These are phyloP conservation scores for Tridacna crocea DNA, from an alignment of 2,888 invertebrate genomes.

Conservation along the genomic window DNA sequence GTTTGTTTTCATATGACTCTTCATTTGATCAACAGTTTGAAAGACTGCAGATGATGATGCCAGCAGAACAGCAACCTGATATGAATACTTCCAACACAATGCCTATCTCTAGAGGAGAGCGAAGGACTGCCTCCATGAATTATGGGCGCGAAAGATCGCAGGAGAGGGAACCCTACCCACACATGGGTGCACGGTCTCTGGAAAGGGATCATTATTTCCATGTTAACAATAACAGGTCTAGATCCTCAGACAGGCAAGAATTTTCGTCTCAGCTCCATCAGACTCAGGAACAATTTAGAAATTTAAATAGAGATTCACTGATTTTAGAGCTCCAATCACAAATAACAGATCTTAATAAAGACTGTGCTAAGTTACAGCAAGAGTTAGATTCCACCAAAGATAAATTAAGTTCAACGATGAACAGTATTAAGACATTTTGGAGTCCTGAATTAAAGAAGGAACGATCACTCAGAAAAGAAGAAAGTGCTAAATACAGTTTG, in stretches of 20 bases:
- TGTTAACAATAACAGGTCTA: conserved; percentile 68
- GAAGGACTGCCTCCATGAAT: conserved; percentile 55
- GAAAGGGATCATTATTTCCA: conserved; percentile 78
- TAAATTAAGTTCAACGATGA: conserved; percentile 99
- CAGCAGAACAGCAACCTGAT: conserved; percentile 59
- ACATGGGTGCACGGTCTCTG: conserved; percentile 82
- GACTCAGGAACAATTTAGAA: conserved; percentile 68
- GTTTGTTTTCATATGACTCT: conserved; percentile 77
- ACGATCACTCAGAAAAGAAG: conserved; percentile 97
- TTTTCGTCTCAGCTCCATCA: conserved; percentile 68
- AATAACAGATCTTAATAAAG: conserved; percentile 96
- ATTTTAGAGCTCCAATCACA: conserved; percentile 87
- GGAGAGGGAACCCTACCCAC: conserved; percentile 86
- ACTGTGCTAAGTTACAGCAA: conserved; percentile 89
- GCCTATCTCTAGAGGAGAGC: conserved; percentile 56
- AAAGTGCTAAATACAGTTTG: conserved; percentile 97
- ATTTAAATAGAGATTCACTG: conserved; percentile 75
- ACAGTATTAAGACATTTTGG: conserved; percentile 99
- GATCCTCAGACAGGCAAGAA: conserved; percentile 78
- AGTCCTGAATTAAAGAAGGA: conserved; percentile 99
- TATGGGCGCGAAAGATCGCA: conserved; percentile 87
- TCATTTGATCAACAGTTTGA: conserved; percentile 82
- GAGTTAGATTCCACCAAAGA: conserved; percentile 92
- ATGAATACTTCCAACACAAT: conserved; percentile 57
- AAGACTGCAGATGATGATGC: conserved; percentile 63